Percentiles rank a stretch among this genome's conserved stretches.
phyloP scores from a whole-genome alignment of 1,140 invertebrate genomes.

The Diabrotica virgifera region DNA sequence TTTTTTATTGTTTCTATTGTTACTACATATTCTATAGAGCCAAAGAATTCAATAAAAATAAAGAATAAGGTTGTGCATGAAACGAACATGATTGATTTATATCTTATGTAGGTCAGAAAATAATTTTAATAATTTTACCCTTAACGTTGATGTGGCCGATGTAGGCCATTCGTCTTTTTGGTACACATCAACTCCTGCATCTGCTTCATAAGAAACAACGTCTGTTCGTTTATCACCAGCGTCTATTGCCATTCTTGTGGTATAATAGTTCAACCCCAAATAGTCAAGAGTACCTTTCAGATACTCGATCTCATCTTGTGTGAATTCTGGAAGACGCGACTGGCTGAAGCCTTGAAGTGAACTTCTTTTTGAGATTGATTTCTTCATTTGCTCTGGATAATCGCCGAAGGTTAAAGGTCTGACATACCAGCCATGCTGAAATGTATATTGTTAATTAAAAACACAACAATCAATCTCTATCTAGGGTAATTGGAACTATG shows the following conservation, averaged over 20 bases:
- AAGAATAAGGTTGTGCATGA: too few species aligned
- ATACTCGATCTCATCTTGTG: constrained; percentile 53
- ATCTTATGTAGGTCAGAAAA: too few species aligned
- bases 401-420: constrained; percentile 15
- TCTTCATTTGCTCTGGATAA: constrained; percentile 18
- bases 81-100: too few species aligned
- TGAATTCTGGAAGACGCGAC: constrained; percentile 62
- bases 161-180: constrained; percentile 11
- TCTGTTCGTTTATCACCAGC: background rate
- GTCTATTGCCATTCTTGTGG: constrained; percentile 32
- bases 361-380: constrained; percentile 49
- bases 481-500: too few species aligned
- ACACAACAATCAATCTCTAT: background rate
- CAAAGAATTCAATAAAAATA: too few species aligned
- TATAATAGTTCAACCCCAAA: constrained; percentile 61
- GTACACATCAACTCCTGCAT: background rate
- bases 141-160: constrained; percentile 10
- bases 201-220: constrained; percentile 6
- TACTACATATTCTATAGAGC: too few species aligned
- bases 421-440: constrained; percentile 18
- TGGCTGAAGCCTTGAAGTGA: constrained; percentile 54
- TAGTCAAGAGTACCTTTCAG: constrained; percentile 61
- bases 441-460: background rate
- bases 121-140: background rate
- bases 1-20: too few species aligned